Evolutionary conservation across 2,113 vertebrate genomes (phyloP).

Genomic region (Megalops atlanticus): DNA sequence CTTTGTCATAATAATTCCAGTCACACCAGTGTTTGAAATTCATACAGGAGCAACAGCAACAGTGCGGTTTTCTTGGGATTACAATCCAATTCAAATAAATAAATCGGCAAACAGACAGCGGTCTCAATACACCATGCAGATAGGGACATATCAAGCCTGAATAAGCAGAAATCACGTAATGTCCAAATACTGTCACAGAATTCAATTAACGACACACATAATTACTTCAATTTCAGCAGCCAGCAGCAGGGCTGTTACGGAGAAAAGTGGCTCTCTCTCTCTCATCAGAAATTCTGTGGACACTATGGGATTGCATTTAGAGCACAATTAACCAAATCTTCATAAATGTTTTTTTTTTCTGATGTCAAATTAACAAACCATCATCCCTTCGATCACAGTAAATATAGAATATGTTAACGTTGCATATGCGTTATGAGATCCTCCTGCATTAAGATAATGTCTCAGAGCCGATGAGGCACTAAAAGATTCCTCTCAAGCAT

Average conservation of each 20-base stretch:
- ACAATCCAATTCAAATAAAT: slow-evolving; percentile 8
- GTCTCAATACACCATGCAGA: slow-evolving; percentile 1
- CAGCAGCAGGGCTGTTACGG: neutral
- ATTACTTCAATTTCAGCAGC: neutral
- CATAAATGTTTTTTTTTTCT: neutral
- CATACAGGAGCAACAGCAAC: neutral
- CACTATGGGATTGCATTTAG: neutral
- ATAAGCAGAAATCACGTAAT: neutral
- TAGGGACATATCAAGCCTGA: neutral
- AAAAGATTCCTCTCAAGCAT: neutral
- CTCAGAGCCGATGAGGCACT: neutral
- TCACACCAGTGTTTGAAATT: slow-evolving; percentile 4
- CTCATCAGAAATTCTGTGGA: neutral
- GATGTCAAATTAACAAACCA: neutral
- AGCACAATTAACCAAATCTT: neutral
- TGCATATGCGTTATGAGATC: neutral
- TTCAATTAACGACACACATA: neutral
- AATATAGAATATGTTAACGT: slow-evolving; percentile 3
- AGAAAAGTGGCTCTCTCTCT: neutral
- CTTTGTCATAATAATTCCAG: neutral
- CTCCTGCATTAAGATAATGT: neutral
- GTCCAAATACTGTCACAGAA: neutral
- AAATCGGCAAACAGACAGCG: neutral
- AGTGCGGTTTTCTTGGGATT: neutral
- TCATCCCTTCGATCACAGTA: neutral